A percentile compares a stretch with the other conserved stretches of the same genome.
Evolutionary conservation across 2,888 invertebrate genomes (phyloP).

Genomic region (Diogma glabrata): DNA sequence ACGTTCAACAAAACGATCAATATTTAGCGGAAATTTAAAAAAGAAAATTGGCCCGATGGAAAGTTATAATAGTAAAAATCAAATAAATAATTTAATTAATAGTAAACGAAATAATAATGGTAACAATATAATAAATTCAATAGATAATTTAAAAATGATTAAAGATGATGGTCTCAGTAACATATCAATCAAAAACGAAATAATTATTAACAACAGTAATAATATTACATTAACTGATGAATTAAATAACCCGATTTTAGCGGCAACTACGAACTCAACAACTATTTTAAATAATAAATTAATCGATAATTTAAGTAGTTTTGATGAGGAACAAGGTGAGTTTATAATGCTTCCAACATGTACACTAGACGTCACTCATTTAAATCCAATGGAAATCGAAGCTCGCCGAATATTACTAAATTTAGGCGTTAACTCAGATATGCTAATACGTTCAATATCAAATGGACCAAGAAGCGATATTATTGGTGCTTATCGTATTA

Average conservation of each 20-base stretch:
- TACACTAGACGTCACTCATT: conserved; percentile 30
- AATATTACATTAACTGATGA: conserved; percentile 2
- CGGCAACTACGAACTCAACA: neutral
- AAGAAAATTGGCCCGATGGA: conserved; percentile 36
- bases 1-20: conserved; percentile 21
- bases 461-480: conserved; percentile 52
- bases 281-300: conserved; percentile 3
- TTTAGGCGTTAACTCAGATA: conserved; percentile 47
- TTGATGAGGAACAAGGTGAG: conserved; percentile 36
- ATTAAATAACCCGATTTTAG: too few relatives aligned
- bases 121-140: neutral
- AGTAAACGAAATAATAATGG: conserved; percentile 15
- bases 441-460: conserved; percentile 42
- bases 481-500: conserved; percentile 58
- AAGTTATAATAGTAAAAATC: conserved; percentile 27
- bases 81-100: conserved; percentile 22
- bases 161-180: conserved; percentile 1
- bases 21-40: conserved; percentile 33
- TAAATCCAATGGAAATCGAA: conserved; percentile 39
- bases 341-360: conserved; percentile 37
- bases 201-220: too few relatives aligned
- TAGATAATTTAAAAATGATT: neutral
- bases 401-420: conserved; percentile 41
- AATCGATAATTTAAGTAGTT: conserved; percentile 25
- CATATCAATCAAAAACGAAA: conserved; percentile 7